Evolutionary conservation across 1,140 invertebrate genomes (phyloP), one percentile per base, ranked within the genome.

Genomic region (Danaus plexippus): DNA sequence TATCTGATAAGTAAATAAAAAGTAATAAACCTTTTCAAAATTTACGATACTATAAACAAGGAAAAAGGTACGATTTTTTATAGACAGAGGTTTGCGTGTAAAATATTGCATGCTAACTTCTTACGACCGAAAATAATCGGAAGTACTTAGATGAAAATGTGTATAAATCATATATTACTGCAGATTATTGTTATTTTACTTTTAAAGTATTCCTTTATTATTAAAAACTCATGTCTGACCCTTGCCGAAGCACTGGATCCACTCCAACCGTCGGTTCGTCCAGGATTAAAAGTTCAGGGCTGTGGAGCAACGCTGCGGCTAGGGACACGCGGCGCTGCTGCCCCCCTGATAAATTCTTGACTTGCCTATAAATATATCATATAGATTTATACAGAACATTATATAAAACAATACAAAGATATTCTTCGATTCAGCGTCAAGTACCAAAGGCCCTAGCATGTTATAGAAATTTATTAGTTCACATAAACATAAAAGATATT

Each of bases 251-350:
- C 4, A 99, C 90, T 1, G 97, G 97, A 87, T 98, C 97, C 0
- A 98, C 96, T 43, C 97, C 97, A 8, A 97, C 96, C 1, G 96
- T 98, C 0, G 97, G 96, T 75, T 98, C 97, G 73, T 98, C 97
- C 47, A 98, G 86, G 70, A 98, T 97, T 13, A 98, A 85, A 0
- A 98, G 88, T 84, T 97, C 94, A 0, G 96, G 96, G 60, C 96
- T 93, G 44, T 97, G 94, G 13, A 98, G 85, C 11, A 98, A 87
- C 0, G 96, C 94, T 0, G 94, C 92, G 0, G 96, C 95, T 51
- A 98, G 90, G 8, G 95, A 97, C 9, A 97, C 94, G 61, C 96
- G 88, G 55, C 96, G 88, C 72, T 96, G 94, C 80, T 98, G 96
- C 10, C 97, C 96, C 44, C 97, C 97, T 67, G 95, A 97, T 1